These are phyloP conservation scores for Murina feae DNA, from an alignment of 2,113 vertebrate species.

Conservation along the genomic window DNA sequence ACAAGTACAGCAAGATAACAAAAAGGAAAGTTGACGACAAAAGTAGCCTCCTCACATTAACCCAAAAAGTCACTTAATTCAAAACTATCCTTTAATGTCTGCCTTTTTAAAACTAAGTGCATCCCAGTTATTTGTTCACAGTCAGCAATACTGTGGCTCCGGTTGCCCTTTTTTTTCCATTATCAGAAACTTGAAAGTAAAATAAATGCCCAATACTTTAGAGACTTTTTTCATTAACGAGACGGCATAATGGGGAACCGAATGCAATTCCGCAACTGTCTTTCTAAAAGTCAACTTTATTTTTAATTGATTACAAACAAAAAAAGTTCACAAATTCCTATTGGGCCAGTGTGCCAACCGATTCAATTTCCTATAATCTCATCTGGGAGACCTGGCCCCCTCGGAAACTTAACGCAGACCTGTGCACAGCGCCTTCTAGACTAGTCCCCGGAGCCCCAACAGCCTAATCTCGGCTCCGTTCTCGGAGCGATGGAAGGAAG, in stretches of 20 bases:
- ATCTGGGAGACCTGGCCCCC: background rate
- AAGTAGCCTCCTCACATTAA: background rate
- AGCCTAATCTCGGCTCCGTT: conserved; percentile 52
- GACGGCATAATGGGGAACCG: background rate
- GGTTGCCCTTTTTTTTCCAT: conserved; percentile 14
- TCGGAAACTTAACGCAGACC: background rate
- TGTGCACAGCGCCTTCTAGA: background rate
- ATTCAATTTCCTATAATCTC: background rate
- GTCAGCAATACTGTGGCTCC: background rate
- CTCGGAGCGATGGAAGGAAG: conserved; percentile 58
- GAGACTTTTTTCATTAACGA: background rate
- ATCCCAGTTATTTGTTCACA: background rate
- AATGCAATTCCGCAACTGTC: conserved; percentile 33
- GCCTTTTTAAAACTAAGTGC: background rate
- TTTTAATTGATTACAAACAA: conserved; percentile 17
- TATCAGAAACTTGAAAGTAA: background rate
- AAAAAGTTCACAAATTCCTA: conserved; percentile 33
- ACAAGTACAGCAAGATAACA: conserved; percentile 7
- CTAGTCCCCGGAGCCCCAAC: background rate
- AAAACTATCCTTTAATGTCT: background rate
- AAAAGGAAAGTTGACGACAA: background rate
- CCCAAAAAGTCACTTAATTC: conserved; percentile 21
- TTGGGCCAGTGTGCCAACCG: background rate
- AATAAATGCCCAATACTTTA: background rate
- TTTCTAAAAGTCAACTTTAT: background rate